phyloP scores from a whole-genome alignment of 2,888 invertebrate genomes.

The Adela reaumurella region DNA sequence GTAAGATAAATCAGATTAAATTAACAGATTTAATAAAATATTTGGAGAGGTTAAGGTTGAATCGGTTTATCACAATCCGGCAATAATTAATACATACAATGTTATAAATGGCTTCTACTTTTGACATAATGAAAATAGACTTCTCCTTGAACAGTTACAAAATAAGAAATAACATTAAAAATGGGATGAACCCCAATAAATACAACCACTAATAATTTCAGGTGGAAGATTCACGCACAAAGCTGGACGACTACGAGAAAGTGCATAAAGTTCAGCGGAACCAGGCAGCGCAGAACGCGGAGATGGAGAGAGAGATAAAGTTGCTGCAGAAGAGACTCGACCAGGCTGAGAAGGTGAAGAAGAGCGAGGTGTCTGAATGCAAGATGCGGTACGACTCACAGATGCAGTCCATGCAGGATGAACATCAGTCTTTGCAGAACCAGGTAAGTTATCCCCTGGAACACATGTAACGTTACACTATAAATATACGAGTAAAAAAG shows the following conservation, averaged over 20 bases:
- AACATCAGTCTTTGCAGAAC: slow-evolving; percentile 76
- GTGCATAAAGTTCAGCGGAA: slow-evolving; percentile 79
- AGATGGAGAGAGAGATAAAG: slow-evolving; percentile 72
- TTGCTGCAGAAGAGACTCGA: slow-evolving; percentile 64
- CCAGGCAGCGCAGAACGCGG: slow-evolving; percentile 70
- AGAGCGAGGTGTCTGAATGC: slow-evolving; percentile 74
- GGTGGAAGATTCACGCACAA: slow-evolving; percentile 76
- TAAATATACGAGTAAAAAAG: too few species aligned
- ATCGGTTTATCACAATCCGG: too few species aligned
- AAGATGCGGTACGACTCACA: slow-evolving; percentile 84
- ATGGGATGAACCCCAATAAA: too few species aligned
- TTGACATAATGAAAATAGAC: too few species aligned
- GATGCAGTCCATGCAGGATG: slow-evolving; percentile 75
- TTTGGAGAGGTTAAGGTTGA: too few species aligned
- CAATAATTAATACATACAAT: too few species aligned
- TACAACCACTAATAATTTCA: too few species aligned
- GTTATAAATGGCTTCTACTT: too few species aligned
- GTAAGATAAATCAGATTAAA: too few species aligned
- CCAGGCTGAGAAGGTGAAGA: slow-evolving; percentile 68
- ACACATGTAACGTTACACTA: slow-evolving; percentile 80
- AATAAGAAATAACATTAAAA: too few species aligned
- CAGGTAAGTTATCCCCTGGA: slow-evolving; percentile 56
- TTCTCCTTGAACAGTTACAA: too few species aligned
- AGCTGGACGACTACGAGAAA: slow-evolving; percentile 81
- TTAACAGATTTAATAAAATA: too few species aligned